A percentile compares a stretch with the other conserved stretches of the same genome.
These are phyloP conservation scores for Rhinella marina DNA, from an alignment of 2,797 vertebrate genomes.

Conservation along the genomic window DNA sequence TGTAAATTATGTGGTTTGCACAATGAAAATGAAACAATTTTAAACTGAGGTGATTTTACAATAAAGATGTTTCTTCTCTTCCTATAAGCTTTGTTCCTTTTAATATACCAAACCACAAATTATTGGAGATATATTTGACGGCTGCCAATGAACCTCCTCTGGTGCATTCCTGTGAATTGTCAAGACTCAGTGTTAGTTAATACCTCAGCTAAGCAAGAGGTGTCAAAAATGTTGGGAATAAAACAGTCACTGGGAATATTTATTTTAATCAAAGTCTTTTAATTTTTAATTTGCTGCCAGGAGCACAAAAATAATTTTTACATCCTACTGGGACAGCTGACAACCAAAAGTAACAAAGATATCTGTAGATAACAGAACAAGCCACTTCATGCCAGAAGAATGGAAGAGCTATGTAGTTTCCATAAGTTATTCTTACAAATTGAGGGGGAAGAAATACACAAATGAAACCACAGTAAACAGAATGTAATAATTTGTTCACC, in stretches of 20 bases:
- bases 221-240: slow-evolving; percentile 9
- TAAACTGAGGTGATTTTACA: neutral
- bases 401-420: neutral
- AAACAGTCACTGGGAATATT: neutral
- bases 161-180: slow-evolving; percentile 34
- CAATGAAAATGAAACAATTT: neutral
- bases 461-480: neutral
- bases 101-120: neutral
- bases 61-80: slow-evolving; percentile 10
- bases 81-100: neutral
- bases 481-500: neutral
- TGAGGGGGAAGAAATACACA: neutral
- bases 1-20: neutral
- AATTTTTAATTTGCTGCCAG: slow-evolving; percentile 8
- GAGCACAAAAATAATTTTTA: slow-evolving; percentile 11
- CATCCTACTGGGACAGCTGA: neutral
- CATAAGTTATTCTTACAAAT: neutral
- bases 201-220: slow-evolving; percentile 13
- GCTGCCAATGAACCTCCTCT: slow-evolving; percentile 17
- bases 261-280: slow-evolving; percentile 15
- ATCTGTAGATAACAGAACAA: neutral
- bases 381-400: neutral
- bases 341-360: neutral
- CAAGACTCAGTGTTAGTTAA: neutral
- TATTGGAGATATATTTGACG: slow-evolving; percentile 1